Conservation (phyloP, 2,888 invertebrate genomes). For the Conus canariensis region DNA sequence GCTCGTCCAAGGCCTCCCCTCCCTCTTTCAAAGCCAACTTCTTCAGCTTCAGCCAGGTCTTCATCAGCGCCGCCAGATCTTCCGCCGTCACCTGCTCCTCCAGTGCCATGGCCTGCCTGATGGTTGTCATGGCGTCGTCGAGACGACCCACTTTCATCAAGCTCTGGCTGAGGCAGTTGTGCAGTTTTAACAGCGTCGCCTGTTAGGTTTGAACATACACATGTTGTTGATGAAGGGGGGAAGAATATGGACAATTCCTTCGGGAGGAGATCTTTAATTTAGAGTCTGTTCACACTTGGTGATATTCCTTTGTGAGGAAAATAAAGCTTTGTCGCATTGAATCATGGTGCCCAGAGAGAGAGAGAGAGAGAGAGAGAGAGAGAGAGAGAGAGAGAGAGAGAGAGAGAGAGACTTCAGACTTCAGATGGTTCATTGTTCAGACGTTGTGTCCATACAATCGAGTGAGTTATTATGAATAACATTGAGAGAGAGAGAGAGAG, state of each 20-base stretch:
- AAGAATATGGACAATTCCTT: background rate
- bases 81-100: background rate
- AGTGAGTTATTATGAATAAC: too few relatives aligned
- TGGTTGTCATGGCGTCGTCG: constrained; percentile 49
- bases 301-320: too few relatives aligned
- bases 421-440: too few relatives aligned
- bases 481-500: too few relatives aligned
- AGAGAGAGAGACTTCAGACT: too few relatives aligned
- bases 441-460: too few relatives aligned
- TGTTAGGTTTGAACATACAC: constrained; percentile 15
- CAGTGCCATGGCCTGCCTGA: constrained; percentile 46
- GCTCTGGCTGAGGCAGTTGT: constrained; percentile 53
- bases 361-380: too few relatives aligned
- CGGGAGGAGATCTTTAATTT: too few relatives aligned
- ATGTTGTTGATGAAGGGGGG: background rate
- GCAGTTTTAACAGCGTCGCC: constrained; percentile 49
- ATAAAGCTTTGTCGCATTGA: too few relatives aligned
- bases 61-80: constrained; percentile 41
- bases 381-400: too few relatives aligned
- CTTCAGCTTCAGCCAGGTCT: constrained; percentile 57
- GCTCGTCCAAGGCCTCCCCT: constrained; percentile 1
- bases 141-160: constrained; percentile 41
- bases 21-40: constrained; percentile 34
- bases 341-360: too few relatives aligned
- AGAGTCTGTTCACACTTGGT: too few relatives aligned